Evolutionary conservation across 2,888 invertebrate species (phyloP), one percentile per base, ranked within the genome.

Genomic region (Drosophila heteroneura): DNA sequence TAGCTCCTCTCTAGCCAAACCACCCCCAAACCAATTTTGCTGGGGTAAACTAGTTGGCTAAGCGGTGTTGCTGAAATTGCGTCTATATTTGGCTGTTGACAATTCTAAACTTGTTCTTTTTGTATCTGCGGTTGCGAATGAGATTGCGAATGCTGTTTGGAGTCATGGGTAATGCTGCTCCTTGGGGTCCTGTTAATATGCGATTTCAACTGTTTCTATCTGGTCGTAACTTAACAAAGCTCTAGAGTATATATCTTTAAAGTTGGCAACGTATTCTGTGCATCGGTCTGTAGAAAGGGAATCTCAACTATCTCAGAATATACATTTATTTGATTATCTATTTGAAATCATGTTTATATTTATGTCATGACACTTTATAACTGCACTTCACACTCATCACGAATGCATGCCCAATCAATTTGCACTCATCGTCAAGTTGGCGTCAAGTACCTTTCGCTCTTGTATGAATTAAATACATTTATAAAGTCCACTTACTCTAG

Each of bases 151-250:
- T 61, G 56, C 59, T 33, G 53, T 54, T 19, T 19, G 51, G 9
- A 37, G 22, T 35, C 44, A 52, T 62, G 70, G 69, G 30, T 71
- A 83, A 77, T 79, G 82, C 32, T 37, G 35, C 51, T 83, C 82
- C 84, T 77, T 76, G 58, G 82, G 79, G 83, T 67, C 62, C 65
- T 60, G 62, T 77, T 83, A 76, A 67, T 71, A 81, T 81, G 54
- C 69, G 54, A 74, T 81, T 28, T 71, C 37, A 72, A 70, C 57
- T 67, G 58, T 59, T 57, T 53, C n/a, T 56, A 59, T 67, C 67
- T 41, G 47, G 12, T 49, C 33, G 30, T 37, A 58, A 51, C 44
- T 52, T 57, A 28, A 57, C 32, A 32, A 26, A 16, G 16, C 47
- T 5, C 19, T 26, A n/a, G 30, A 19, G 6, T 6, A 22, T 4